Percentiles rank a stretch among this genome's conserved stretches.
These are phyloP conservation scores for Melieria picta DNA, from an alignment of 2,888 invertebrate genomes.

Conservation along the genomic window DNA sequence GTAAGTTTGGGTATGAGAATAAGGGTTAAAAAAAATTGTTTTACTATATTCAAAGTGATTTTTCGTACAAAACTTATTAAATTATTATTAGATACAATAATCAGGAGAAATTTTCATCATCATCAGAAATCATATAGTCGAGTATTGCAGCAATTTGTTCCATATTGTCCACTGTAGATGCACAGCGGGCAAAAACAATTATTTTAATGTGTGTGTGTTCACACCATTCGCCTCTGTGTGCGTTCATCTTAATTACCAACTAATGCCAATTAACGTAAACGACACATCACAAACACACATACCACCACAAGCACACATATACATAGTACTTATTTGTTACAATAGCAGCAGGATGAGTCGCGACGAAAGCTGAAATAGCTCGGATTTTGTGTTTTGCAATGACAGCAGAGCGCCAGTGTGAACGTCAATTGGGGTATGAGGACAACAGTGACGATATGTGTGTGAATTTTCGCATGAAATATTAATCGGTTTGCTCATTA, in stretches of 20 bases:
- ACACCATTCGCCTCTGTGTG: background rate
- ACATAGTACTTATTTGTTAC: too few species aligned
- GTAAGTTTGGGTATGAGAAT: too few species aligned
- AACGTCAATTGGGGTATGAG: background rate
- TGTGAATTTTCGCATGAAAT: constrained; percentile 4
- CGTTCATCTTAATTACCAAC: background rate
- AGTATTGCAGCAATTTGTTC: background rate
- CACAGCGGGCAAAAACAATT: background rate
- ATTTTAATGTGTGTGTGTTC: background rate
- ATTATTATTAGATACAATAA: too few species aligned
- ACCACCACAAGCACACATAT: too few species aligned
- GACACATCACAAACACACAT: too few species aligned
- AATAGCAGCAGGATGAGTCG: too few species aligned
- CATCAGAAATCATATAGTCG: background rate
- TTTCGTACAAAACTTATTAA: too few species aligned
- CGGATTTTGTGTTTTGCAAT: background rate
- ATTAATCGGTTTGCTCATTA: constrained; percentile 1
- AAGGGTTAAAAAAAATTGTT: too few species aligned
- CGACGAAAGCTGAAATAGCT: too few species aligned
- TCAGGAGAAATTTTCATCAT: background rate
- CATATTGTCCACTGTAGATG: background rate
- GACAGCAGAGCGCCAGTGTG: background rate
- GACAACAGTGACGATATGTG: background rate
- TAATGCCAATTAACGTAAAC: constrained; percentile 1
- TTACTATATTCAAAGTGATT: too few species aligned